phyloP scores from a whole-genome alignment of 1,140 invertebrate species.

The Pollicipes pollicipes region DNA sequence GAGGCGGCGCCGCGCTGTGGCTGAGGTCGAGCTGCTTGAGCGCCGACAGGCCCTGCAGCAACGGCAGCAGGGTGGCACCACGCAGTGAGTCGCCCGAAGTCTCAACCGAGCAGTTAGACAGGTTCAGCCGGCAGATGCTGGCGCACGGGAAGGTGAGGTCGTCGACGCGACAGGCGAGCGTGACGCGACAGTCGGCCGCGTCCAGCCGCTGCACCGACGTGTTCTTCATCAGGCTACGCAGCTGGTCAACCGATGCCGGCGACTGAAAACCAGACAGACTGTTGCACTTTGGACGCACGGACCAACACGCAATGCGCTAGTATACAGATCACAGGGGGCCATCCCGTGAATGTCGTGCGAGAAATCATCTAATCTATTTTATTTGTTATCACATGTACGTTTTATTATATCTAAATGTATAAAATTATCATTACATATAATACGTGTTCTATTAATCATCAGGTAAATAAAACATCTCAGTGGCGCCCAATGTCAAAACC shows the following conservation, averaged over 20 bases:
- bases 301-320: not conserved
- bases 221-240: not conserved
- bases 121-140: not conserved
- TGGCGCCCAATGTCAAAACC: too few species aligned
- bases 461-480: too few species aligned
- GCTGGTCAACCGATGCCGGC: not conserved
- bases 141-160: not conserved
- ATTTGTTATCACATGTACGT: not conserved
- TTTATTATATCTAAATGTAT: not conserved
- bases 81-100: not conserved
- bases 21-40: not conserved
- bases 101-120: not conserved
- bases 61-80: not conserved
- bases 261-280: not conserved
- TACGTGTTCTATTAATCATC: too few species aligned
- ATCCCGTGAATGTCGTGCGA: too few species aligned
- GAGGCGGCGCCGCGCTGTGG: not conserved
- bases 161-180: not conserved
- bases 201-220: not conserved
- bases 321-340: too few species aligned
- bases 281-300: too few species aligned
- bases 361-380: not conserved
- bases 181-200: not conserved
- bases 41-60: not conserved
- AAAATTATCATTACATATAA: too few species aligned